A percentile compares a stretch with the other conserved stretches of the same genome.
Conservation (phyloP, 2,888 invertebrate genomes). For the Rhamnusium bicolor region DNA sequence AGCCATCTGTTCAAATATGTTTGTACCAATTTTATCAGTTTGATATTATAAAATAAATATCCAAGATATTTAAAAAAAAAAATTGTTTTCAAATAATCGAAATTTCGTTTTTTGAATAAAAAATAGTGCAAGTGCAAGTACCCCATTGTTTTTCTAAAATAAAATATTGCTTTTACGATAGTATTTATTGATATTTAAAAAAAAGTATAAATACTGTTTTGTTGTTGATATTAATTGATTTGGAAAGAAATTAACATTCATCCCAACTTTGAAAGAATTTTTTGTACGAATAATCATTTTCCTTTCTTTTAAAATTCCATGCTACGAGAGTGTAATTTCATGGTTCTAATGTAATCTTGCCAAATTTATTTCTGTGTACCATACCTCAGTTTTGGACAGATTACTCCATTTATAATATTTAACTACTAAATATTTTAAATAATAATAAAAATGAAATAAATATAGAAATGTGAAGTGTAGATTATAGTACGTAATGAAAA, state of each 20-base stretch:
- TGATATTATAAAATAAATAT: too few species aligned
- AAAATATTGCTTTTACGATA: neutral
- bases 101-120: too few species aligned
- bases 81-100: too few species aligned
- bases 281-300: neutral
- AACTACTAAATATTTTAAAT: neutral
- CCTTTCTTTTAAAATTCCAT: neutral
- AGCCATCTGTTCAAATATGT: too few species aligned
- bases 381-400: too few species aligned
- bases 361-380: too few species aligned
- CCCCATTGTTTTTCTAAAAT: neutral
- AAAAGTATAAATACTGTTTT: too few species aligned
- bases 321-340: neutral
- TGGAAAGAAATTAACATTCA: too few species aligned
- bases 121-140: too few species aligned
- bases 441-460: constrained; percentile 18
- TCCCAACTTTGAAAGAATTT: neutral
- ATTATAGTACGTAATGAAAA: constrained; percentile 16
- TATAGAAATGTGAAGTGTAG: constrained; percentile 1
- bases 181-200: neutral
- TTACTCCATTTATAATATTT: neutral
- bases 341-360: neutral
- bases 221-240: too few species aligned
- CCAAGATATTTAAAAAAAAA: too few species aligned
- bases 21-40: too few species aligned